These are phyloP conservation scores for Artemia sp. DNA, from an alignment of 2,888 invertebrate genomes.

Conservation along the genomic window DNA sequence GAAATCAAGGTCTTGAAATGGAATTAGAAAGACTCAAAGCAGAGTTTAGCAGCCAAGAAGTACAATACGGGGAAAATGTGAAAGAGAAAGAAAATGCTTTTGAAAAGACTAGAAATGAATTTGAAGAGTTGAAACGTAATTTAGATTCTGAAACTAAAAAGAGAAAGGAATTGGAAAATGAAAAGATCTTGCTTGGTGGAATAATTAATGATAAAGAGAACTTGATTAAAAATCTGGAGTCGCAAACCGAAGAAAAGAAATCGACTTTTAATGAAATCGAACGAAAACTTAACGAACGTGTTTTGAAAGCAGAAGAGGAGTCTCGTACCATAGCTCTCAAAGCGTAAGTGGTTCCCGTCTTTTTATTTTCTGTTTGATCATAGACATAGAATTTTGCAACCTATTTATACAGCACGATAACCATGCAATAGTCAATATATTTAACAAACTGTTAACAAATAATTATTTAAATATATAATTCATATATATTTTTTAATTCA, in stretches of 20 bases:
- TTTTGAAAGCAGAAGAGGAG: not conserved
- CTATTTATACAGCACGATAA: no score
- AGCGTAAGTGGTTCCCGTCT: not conserved
- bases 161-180: not conserved
- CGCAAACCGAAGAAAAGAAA: constrained; percentile 21
- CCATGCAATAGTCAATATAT: no score
- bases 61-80: constrained; percentile 5
- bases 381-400: no score
- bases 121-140: constrained; percentile 14
- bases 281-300: constrained; percentile 17
- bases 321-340: not conserved
- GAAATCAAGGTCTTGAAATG: not conserved
- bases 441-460: no score
- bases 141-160: not conserved
- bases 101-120: constrained; percentile 5
- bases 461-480: no score
- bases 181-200: not conserved
- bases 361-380: no score
- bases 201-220: constrained; percentile 8
- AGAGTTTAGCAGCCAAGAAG: not conserved
- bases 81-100: not conserved
- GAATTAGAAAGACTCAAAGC: not conserved
- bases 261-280: constrained; percentile 20
- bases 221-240: not conserved
- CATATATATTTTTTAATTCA: no score